Base-by-base conservation (phyloP, 2,113 vertebrate species). In the Scophthalmus maximus region DNA sequence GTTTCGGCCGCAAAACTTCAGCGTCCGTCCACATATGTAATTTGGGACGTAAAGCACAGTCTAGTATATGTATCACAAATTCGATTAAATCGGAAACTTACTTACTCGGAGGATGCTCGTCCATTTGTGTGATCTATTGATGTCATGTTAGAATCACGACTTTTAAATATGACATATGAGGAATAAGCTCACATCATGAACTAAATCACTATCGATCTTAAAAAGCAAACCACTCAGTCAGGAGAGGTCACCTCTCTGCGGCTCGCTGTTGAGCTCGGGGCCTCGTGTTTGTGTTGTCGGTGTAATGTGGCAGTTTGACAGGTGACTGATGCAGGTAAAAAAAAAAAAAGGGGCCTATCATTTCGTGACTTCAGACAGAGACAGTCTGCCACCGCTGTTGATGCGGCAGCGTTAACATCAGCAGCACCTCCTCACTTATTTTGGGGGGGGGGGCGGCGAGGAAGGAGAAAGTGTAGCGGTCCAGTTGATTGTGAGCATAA, bases 401-500 rank as follows among this genome's bases (percentile, higher is more conserved):
- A 55, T 22, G 49, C 11, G 0, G 50, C 30, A 34, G 30, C 27
- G 4, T 58, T 23, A 63, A 40, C 56, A 26, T 17, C 42, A 15
- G 60, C 32, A 51, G 42, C 51, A 26, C 22, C 32, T 72, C 38
- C 25, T 25, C 51, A 0, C 46, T 36, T 18, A 12, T 32, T 3
- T 64, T 36, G 23, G 51, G 69, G 3, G 29, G 52, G 30, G 38
- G 25, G 5, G 60, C 52, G 12, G 25, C 49, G 56, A 51, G 65
- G 51, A 81, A 63, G 59, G 56, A 47, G 30, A 38, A 47, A 60
- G 58, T 10, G 61, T 9, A 8, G 73, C 1, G 74, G 78, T 84
- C 58, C 25, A 61, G 61, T 58, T 77, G 83, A 88, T 87, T 90
- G 86, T 91, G 84, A 88, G 83, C 73, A 81, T 77, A 89, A 92